Evolutionary conservation across 2,888 invertebrate species (phyloP), one percentile per base, ranked within the genome.

Genomic region (Pasiphila rectangulata): DNA sequence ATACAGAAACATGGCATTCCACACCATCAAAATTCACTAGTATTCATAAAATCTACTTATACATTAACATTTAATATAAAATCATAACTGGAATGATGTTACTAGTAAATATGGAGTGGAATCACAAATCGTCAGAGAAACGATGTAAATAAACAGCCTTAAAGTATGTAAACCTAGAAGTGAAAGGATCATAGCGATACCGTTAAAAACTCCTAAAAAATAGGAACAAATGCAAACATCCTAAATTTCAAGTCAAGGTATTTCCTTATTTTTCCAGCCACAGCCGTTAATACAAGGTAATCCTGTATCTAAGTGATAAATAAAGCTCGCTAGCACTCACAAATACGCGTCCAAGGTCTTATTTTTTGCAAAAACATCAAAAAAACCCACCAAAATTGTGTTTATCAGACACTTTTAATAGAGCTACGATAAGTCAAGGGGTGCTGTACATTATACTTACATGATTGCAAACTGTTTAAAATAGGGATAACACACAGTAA

Each of bases 401-500:
- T 38, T 27, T 29, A 27, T 10, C 13, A 4, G 12, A 16, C 21
- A 19, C 0, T 30, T 5, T 9, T 43, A 3, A 6, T 23, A 2
- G 10, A 7, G 16, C 15, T 17, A 40, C 0, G n/a, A 1, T n/a
- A n/a, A n/a, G n/a, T n/a, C n/a, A 3, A 4, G 4, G 36, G 1
- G 5, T 4, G 15, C n/a, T 19, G 3, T 2, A 29, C 2, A 2
- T 3, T 40, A 21, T 68, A 85, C 86, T 83, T 64, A 86, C 86
- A 83, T 79, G 67, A 65, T 70, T 74, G 61, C 51, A 69, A 63
- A 57, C 62, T 69, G 54, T 35, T 75, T 42, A 51, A 72, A 61
- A 21, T n/a, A n/a, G 78, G 54, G 51, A 72, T 65, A 55, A 75
- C 69, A 78, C 72, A 74, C 52, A 70, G 59, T 59, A 78, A 70